Conservation (phyloP, 2,888 invertebrate genomes). For the Oscheius sp. region DNA sequence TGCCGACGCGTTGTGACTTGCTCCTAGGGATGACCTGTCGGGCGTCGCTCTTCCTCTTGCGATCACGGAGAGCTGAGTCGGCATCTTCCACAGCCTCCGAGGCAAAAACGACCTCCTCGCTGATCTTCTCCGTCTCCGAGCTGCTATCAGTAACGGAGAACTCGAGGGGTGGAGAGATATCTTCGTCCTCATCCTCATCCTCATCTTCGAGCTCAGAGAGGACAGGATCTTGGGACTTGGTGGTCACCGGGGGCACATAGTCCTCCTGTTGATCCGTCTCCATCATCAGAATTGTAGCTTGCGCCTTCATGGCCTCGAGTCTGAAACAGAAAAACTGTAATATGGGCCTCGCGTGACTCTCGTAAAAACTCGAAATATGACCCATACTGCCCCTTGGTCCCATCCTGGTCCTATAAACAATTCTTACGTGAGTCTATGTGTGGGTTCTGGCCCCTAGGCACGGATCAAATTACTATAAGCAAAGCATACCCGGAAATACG, state of each 20-base stretch:
- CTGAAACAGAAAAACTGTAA: slow-evolving; percentile 17
- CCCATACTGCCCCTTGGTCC: too few species aligned
- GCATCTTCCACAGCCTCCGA: slow-evolving; percentile 28
- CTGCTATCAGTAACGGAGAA: slow-evolving; percentile 36
- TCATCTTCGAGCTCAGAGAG: slow-evolving; percentile 14
- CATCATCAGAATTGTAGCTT: slow-evolving; percentile 7
- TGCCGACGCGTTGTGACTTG: slow-evolving; percentile 32
- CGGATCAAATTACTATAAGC: background rate
- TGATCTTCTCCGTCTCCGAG: background rate
- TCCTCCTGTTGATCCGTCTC: slow-evolving; percentile 17
- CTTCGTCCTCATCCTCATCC: slow-evolving; percentile 28
- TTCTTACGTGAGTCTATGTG: too few species aligned
- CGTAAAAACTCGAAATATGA: too few species aligned
- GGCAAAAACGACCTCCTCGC: slow-evolving; percentile 30
- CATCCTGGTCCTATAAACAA: too few species aligned
- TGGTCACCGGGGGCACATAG: background rate
- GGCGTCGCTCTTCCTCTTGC: slow-evolving; percentile 34
- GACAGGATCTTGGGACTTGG: background rate
- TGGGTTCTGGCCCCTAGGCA: too few species aligned
- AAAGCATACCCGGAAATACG: slow-evolving; percentile 1
- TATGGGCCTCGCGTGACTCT: too few species aligned
- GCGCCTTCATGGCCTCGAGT: slow-evolving; percentile 24
- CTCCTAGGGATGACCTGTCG: slow-evolving; percentile 28
- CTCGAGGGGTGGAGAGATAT: slow-evolving; percentile 30
- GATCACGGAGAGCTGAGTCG: slow-evolving; percentile 18